Conservation (phyloP, 2,888 invertebrate species). For the Dimorphilus gyrociliatus region DNA sequence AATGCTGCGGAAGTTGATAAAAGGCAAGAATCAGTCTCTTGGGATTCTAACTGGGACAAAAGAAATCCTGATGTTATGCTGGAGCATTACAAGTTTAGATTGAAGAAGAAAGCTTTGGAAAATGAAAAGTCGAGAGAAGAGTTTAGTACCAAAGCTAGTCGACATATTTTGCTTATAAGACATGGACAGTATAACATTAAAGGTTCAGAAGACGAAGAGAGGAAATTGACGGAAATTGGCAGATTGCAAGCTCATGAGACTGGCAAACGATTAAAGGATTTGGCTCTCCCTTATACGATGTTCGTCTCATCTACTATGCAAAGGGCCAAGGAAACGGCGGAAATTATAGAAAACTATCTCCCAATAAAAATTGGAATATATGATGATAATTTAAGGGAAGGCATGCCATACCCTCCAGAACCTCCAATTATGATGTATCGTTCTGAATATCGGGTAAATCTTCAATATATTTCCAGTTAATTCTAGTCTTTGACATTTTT, state of each 20-base stretch:
- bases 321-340: constrained; percentile 75
- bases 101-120: too few species aligned
- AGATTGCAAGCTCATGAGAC: constrained; percentile 67
- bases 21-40: too few species aligned
- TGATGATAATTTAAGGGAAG: constrained; percentile 68
- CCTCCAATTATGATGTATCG: constrained; percentile 74
- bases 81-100: too few species aligned
- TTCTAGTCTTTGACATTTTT: background rate
- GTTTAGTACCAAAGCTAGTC: constrained; percentile 44
- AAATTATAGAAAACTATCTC: constrained; percentile 57
- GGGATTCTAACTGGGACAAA: too few species aligned
- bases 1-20: too few species aligned
- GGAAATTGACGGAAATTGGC: constrained; percentile 64
- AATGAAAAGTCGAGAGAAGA: too few species aligned
- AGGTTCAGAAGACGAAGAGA: constrained; percentile 54
- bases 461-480: background rate
- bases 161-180: constrained; percentile 75
- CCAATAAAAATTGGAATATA: constrained; percentile 19
- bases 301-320: constrained; percentile 79
- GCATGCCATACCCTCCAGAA: constrained; percentile 83
- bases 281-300: constrained; percentile 60
- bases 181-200: constrained; percentile 81
- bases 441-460: constrained; percentile 55
- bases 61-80: too few species aligned
- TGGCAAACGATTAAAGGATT: constrained; percentile 55